Evolutionary conservation across 2,888 invertebrate genomes (phyloP).

Genomic region (Ormyrus labotus): DNA sequence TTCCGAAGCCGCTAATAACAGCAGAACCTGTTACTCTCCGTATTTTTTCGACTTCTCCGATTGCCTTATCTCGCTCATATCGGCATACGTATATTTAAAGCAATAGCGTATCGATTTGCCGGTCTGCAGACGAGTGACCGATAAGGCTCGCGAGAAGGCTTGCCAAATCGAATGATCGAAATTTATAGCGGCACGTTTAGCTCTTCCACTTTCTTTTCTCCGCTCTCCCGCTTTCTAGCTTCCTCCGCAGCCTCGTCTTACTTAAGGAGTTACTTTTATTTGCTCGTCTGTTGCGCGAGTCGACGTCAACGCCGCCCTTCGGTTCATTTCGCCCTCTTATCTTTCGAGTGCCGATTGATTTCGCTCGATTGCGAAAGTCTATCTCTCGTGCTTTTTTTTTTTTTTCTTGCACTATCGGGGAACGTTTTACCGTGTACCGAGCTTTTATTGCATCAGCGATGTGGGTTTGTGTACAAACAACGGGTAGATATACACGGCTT

Average conservation of each 20-base stretch:
- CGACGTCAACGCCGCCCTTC: background rate
- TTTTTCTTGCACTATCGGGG: too few relatives aligned
- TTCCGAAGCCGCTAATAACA: too few relatives aligned
- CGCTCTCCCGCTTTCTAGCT: background rate
- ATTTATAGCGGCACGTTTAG: slow-evolving; percentile 1
- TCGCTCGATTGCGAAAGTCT: slow-evolving; percentile 14
- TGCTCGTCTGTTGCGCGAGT: background rate
- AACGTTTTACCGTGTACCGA: too few relatives aligned
- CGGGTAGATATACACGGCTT: background rate
- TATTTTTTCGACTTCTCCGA: too few relatives aligned
- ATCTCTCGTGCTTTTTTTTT: too few relatives aligned
- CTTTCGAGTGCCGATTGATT: slow-evolving; percentile 41
- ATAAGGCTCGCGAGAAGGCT: slow-evolving; percentile 28
- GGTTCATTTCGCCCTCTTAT: slow-evolving; percentile 21
- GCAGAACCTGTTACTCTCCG: too few relatives aligned
- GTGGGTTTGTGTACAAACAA: too few relatives aligned
- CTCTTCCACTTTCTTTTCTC: slow-evolving; percentile 1
- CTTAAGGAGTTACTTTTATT: slow-evolving; percentile 1
- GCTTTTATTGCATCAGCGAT: too few relatives aligned
- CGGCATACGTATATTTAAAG: background rate
- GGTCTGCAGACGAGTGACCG: slow-evolving; percentile 13
- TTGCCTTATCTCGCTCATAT: too few relatives aligned
- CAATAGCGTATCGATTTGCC: slow-evolving; percentile 30
- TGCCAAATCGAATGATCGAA: slow-evolving; percentile 35
- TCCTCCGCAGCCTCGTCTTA: too few relatives aligned